phyloP scores from a whole-genome alignment of 2,113 vertebrate genomes.

The Alaudala cheleensis region DNA sequence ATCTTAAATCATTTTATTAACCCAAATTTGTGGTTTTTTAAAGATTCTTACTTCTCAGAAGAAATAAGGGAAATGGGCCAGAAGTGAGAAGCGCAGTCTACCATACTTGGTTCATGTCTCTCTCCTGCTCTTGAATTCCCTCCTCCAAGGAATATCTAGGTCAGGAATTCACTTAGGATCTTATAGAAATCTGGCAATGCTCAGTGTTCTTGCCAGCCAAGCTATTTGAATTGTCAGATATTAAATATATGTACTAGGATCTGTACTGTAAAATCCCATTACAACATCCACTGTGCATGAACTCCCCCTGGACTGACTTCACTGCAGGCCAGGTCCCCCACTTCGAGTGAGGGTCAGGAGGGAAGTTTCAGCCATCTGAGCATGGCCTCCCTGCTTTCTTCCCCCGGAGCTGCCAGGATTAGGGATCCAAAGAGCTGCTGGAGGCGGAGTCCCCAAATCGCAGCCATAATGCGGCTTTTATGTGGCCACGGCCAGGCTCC shows the following conservation, averaged over 20 bases:
- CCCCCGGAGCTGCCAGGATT: background rate
- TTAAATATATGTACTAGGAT: constrained; percentile 31
- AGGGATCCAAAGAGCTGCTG: background rate
- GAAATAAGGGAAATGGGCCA: background rate
- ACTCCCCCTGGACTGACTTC: background rate
- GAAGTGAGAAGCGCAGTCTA: background rate
- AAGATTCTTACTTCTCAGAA: background rate
- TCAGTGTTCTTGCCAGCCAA: background rate
- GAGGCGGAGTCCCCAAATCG: background rate
- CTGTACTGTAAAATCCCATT: background rate
- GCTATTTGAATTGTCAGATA: constrained; percentile 26
- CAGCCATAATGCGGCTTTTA: background rate
- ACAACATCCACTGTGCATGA: background rate
- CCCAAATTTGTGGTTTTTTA: background rate
- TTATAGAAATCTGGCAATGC: background rate
- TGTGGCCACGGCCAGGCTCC: background rate
- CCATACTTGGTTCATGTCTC: background rate
- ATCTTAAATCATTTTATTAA: background rate
- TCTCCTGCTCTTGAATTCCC: background rate
- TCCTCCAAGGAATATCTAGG: background rate
- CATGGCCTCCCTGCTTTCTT: background rate
- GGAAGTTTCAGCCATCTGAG: background rate
- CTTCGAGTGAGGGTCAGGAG: background rate
- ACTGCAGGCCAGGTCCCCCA: background rate
- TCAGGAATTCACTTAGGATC: constrained; percentile 14